A percentile compares a stretch with the other conserved stretches of the same genome.
Conservation (phyloP, 2,888 invertebrate genomes). For the Eilema depressum region DNA sequence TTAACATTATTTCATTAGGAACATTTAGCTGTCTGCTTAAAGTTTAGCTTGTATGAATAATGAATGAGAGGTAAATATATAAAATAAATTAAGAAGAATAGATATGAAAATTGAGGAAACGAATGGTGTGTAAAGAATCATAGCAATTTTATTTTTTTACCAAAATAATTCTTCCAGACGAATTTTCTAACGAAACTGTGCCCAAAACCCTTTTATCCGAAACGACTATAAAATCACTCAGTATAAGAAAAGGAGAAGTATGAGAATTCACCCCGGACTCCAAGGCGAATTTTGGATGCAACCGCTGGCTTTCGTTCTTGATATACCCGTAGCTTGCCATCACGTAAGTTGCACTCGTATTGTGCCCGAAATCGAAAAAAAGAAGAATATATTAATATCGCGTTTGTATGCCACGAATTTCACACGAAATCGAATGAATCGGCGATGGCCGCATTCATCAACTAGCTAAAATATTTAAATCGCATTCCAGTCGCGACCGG, state of each 20-base stretch:
- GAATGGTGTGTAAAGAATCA: too few species aligned
- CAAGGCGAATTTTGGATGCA: too few species aligned
- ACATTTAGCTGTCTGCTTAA: background rate
- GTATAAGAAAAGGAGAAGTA: too few species aligned
- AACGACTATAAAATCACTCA: too few species aligned
- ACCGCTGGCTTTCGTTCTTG: too few species aligned
- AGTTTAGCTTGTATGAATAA: background rate
- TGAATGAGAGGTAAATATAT: background rate
- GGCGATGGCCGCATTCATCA: background rate
- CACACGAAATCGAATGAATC: background rate
- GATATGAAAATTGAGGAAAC: too few species aligned
- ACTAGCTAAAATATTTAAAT: background rate
- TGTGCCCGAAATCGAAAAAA: background rate
- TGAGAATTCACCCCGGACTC: too few species aligned
- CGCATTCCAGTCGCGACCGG: conserved; percentile 2
- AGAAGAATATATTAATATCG: background rate
- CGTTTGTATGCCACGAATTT: background rate
- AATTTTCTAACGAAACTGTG: too few species aligned
- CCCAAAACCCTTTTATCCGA: too few species aligned
- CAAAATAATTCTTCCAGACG: too few species aligned
- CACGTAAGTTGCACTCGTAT: background rate
- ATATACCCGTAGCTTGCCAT: background rate
- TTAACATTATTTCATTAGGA: background rate
- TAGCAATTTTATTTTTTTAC: too few species aligned
- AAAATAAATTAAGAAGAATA: background rate